Base-by-base conservation (phyloP, 2,113 vertebrate species). In the Dromiciops gliroides region DNA sequence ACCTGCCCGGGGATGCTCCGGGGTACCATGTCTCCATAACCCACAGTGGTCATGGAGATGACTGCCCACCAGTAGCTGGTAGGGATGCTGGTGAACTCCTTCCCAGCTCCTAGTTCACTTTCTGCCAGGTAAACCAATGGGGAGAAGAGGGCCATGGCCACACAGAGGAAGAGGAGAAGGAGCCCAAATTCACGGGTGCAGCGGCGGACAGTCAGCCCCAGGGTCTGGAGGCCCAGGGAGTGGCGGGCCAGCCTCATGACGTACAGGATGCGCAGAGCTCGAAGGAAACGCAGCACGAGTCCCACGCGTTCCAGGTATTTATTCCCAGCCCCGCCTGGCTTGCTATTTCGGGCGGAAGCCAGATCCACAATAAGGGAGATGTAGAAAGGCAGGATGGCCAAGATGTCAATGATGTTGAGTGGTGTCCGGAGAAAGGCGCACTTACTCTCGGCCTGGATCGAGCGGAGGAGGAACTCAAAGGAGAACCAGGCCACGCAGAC, bases 1-100 rank as follows among this genome's bases (percentile, higher is more conserved):
- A 99, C 99, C 98, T 99, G 99, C 50, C 99, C 99, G 0, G 99
- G 99, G 95, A 99, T 99, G 98, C 99, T 99, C 11, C 99, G 99
- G 48, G 99, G 99, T 90, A 99, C 99, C 99, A 99, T 99, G 98
- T 99, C 99, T 0, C 99, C 99, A 0, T 99, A 99, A 95, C 99
- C 99, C 24, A 99, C 99, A 0, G 99, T 99, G 3, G 99, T 99
- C 99, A 99, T 99, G 96, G 99, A 99, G 98, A 99, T 99, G 91
- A 99, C 99, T 0, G 99, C 99, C 99, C 99, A 99, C 99, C 99
- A 99, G 98, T 99, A 99, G 97, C 99, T 99, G 48, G 98, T 99
- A 0, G 99, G 99, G 97, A 99, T 99, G 56, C 99, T 99, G 49
- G 99, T 99, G 98, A 99, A 99, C 97, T 99, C 99, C 90, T 99